Percentiles rank a stretch among this genome's conserved stretches.
These are phyloP conservation scores for Adelphocoris suturalis DNA, from an alignment of 2,888 invertebrate genomes.

Conservation along the genomic window DNA sequence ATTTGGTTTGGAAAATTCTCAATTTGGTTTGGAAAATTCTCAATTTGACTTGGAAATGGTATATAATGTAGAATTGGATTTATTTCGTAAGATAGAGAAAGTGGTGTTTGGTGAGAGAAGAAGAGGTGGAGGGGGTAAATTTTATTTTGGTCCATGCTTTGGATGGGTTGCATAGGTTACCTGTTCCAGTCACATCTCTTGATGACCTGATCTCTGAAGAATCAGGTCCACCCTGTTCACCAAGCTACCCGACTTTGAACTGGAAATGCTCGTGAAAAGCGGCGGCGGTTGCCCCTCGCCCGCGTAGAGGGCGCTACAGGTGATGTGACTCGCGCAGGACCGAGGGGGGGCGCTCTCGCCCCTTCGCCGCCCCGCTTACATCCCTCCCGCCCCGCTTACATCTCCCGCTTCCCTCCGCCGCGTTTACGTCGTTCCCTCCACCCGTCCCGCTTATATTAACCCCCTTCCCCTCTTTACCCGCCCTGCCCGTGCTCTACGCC, in stretches of 20 bases:
- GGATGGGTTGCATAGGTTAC: conserved; percentile 36
- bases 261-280: conserved; percentile 65
- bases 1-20: too few relatives aligned
- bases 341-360: not conserved
- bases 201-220: conserved; percentile 10
- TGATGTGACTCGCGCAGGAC: conserved; percentile 60
- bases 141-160: conserved; percentile 48
- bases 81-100: not conserved
- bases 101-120: not conserved
- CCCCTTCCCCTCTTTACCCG: not conserved
- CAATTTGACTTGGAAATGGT: too few relatives aligned
- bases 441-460: not conserved
- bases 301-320: conserved; percentile 57
- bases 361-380: not conserved
- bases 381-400: not conserved
- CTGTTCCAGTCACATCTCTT: conserved; percentile 64
- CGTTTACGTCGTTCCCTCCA: not conserved
- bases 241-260: conserved; percentile 66
- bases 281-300: conserved; percentile 21
- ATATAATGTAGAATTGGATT: too few relatives aligned
- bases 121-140: not conserved
- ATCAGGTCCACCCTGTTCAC: conserved; percentile 33
- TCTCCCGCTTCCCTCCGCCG: not conserved
- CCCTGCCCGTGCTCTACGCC: not conserved
- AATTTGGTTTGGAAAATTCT: too few relatives aligned